Base-by-base conservation (phyloP, 1,140 invertebrate genomes). In the Babylonia areolata region DNA sequence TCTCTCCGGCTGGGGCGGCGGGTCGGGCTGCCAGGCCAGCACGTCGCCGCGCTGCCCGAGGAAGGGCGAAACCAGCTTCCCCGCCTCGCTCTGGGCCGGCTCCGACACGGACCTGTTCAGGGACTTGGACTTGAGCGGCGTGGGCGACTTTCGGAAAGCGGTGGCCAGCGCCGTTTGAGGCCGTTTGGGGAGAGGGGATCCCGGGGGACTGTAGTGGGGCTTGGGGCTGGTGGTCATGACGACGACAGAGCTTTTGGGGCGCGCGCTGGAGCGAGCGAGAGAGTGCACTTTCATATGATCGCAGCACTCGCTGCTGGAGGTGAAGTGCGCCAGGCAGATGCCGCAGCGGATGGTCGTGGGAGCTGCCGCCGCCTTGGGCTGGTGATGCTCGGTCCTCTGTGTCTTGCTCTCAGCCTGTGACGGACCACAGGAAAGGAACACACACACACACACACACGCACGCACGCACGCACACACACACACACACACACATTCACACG, bases 161-260 rank as follows among this genome's bases (percentile, higher is more conserved):
- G 58, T 28, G 12, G 58, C 58, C 58, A 64, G 58, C 37, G 73
- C 33, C 35, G 73, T 37, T 33, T 64, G 58, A 37, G 73, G 73
- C n/a, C 73, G 73, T 33, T 75, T 35, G 73, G 73, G 33, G 31
- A 75, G 73, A 6, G 73, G 33, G 73, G 37, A 35, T n/a, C 37
- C 73, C 37, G 37, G 73, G 73, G 73, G 73, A 23, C 33, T 35
- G 73, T 75, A 75, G 33, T 35, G 33, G 73, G 73, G 73, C 31
- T 6, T 35, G 37, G 33, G 33, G 37, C 73, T 39, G 73, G 73
- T 37, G 12, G 33, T 75, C 33, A 75, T 39, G 73, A 35, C 33
- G 33, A n/a, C 9, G 33, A 17, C 12, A 3, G 73, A 17, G 73
- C 28, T 33, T 33, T n/a, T 71, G 73, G 33, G 73, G n/a, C 31